These are phyloP conservation scores for Strigamia maritima DNA, from an alignment of 2,888 invertebrate species.

Conservation along the genomic window DNA sequence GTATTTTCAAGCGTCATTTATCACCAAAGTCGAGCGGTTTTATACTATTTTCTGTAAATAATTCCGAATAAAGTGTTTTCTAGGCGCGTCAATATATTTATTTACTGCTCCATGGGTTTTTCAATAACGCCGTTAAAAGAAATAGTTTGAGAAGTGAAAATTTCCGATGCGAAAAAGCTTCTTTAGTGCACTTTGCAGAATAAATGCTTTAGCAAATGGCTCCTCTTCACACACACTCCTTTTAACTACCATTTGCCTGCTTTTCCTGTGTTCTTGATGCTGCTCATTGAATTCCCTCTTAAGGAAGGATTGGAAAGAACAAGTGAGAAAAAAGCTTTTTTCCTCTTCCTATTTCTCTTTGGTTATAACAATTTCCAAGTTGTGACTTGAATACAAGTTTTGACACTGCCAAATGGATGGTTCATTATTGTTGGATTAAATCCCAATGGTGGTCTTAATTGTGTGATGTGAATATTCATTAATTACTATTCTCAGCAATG, in stretches of 20 bases:
- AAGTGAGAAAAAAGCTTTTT: not conserved
- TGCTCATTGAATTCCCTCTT: not conserved
- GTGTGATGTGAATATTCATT: not conserved
- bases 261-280: not conserved
- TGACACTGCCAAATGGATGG: not conserved
- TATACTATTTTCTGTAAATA: too few species aligned
- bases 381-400: too few species aligned
- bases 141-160: not conserved
- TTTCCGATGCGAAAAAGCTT: not conserved
- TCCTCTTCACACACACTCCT: not conserved
- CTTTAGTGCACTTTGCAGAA: constrained; percentile 11
- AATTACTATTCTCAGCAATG: not conserved
- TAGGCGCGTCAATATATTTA: too few species aligned
- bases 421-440: not conserved
- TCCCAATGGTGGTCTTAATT: not conserved
- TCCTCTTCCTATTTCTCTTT: not conserved
- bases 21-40: too few species aligned
- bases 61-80: too few species aligned
- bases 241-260: not conserved
- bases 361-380: not conserved
- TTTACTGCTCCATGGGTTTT: too few species aligned
- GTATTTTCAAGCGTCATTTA: too few species aligned
- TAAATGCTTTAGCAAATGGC: constrained; percentile 7
- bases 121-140: not conserved
- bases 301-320: not conserved